Percentiles rank a stretch among this genome's conserved stretches.
Conservation (phyloP, 2,797 vertebrate genomes). For the Labeo calbasu region DNA sequence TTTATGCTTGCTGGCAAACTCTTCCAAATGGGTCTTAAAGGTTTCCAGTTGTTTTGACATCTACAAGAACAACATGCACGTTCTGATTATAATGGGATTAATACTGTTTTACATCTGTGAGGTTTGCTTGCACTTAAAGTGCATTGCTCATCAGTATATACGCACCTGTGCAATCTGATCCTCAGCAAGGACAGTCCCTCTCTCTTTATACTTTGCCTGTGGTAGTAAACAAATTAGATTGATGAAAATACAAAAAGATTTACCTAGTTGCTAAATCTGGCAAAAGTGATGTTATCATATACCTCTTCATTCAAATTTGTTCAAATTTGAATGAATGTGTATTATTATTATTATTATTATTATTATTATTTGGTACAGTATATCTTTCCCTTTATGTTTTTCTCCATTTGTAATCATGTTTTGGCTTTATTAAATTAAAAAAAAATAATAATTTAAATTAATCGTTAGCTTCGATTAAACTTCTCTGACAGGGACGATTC, state of each 20-base stretch:
- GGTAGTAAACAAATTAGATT: neutral
- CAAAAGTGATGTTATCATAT: neutral
- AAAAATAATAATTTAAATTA: no score
- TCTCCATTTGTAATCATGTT: neutral
- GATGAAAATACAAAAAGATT: neutral
- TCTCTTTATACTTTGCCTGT: slow-evolving; percentile 96
- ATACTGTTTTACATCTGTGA: neutral
- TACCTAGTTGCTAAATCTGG: neutral
- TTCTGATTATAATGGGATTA: neutral
- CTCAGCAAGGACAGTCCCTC: slow-evolving; percentile 91
- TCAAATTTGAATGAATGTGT: neutral
- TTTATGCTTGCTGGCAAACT: slow-evolving; percentile 98
- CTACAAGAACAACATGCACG: slow-evolving; percentile 68
- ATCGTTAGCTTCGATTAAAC: no score
- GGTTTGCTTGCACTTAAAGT: neutral
- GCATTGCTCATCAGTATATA: slow-evolving; percentile 13
- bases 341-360: neutral
- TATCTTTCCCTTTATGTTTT: neutral
- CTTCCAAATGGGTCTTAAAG: slow-evolving; percentile 93
- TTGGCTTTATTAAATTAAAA: neutral
- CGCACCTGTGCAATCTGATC: slow-evolving; percentile 93
- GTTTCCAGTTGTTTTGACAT: slow-evolving; percentile 97
- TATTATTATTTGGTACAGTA: neutral
- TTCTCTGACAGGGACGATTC: no score
- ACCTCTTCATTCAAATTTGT: slow-evolving; percentile 85